Evolutionary conservation across 2,888 invertebrate genomes (phyloP).

Genomic region (Tachina grossa): DNA sequence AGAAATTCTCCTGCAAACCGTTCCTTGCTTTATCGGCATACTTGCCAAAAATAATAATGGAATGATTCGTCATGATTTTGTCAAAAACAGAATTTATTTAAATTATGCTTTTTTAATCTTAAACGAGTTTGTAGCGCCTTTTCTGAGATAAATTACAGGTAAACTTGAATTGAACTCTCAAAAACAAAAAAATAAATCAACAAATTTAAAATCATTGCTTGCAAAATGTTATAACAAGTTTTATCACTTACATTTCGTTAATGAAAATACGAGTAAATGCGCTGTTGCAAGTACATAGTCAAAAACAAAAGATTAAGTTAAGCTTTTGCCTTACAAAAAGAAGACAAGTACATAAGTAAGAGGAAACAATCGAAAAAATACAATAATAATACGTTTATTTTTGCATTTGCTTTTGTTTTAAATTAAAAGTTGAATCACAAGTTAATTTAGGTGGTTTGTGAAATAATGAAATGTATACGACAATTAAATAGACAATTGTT

Average conservation of each 20-base stretch:
- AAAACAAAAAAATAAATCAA: neutral
- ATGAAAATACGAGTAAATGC: constrained; percentile 12
- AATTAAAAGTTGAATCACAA: constrained; percentile 51
- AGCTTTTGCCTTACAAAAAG: constrained; percentile 18
- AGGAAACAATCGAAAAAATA: constrained; percentile 48
- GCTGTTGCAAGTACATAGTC: constrained; percentile 12
- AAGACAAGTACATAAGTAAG: constrained; percentile 29
- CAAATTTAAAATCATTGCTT: constrained; percentile 31
- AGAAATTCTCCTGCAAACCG: neutral
- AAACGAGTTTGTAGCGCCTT: constrained; percentile 30
- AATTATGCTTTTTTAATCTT: constrained; percentile 9
- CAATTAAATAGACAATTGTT: constrained; percentile 42
- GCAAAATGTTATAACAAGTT: constrained; percentile 42
- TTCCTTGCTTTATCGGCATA: neutral
- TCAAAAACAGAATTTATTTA: constrained; percentile 4
- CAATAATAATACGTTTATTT: constrained; percentile 27
- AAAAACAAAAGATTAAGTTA: constrained; percentile 6
- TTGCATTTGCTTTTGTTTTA: constrained; percentile 32
- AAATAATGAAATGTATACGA: constrained; percentile 14
- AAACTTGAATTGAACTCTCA: constrained; percentile 30
- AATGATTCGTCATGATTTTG: neutral
- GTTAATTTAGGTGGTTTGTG: constrained; percentile 17
- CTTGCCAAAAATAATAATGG: neutral
- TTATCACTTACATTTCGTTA: constrained; percentile 38
- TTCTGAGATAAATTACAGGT: constrained; percentile 9